Base-by-base conservation (phyloP, 2,797 vertebrate species). In the Falco columbarius region DNA sequence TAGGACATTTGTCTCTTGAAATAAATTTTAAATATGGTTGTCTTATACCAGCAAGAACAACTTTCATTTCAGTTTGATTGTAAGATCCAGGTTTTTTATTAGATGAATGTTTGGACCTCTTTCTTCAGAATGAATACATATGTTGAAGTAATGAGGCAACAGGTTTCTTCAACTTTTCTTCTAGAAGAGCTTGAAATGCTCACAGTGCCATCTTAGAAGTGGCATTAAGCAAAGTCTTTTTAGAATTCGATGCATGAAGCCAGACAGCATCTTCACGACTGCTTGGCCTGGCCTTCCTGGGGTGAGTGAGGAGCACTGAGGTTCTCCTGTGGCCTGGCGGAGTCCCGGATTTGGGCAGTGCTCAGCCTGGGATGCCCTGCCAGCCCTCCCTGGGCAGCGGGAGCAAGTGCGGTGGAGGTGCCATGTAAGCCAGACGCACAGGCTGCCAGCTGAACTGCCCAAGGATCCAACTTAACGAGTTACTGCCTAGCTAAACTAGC, bases 1-100 rank as follows among this genome's bases (percentile, higher is more conserved):
- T 94, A 81, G 81, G 71, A 77, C 89, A 84, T 86, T 21, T 82
- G 67, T 95, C 90, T 96, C 95, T 95, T 95, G 88, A 96, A 97
- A 85, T 96, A 90, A 86, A 76, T 97, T 97, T 95, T 92, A 97
- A 95, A 92, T 93, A 88, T 59, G 58, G 68, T 89, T 93, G 70
- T 71, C 51, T 94, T 94, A 89, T 65, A 90, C 36, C 73, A 91
- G 71, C 63, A 95, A 83, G 56, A 93, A 58, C 42, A 95, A 74
- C 81, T 82, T 97, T 96, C 19, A 84, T 96, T 97, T 94, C 29
- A 89, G 29, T 74, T 95, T 92, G 79, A 76, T 91, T 81, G 51
- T 59, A 66, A 95, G 91, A 74, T 80, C 46, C 26, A 83, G 49
- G 83, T 81, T 70, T 70, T 88, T 91, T 85, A 76, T 92, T 80